phyloP scores from a whole-genome alignment of 2,113 vertebrate species.

The Anolis sagrei region DNA sequence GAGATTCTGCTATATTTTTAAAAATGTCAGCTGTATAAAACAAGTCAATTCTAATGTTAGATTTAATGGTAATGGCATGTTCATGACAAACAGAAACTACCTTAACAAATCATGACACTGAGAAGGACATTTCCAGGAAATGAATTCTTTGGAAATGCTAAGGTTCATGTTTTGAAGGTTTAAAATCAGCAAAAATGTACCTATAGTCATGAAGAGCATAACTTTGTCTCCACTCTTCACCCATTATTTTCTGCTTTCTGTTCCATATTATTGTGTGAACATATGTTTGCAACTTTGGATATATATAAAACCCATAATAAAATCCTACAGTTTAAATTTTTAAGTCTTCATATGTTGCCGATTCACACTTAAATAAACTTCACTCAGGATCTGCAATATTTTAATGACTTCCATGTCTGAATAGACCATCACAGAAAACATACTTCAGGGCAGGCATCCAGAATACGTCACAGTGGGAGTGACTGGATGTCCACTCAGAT shows the following conservation, averaged over 20 bases:
- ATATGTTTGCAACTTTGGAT: background rate
- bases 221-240: background rate
- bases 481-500: too few species aligned
- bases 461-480: too few species aligned
- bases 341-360: background rate
- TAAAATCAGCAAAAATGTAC: background rate
- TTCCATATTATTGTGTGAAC: background rate
- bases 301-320: background rate
- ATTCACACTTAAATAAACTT: background rate
- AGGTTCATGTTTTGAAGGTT: background rate
- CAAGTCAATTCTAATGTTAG: fast-evolving
- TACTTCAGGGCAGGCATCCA: too few species aligned
- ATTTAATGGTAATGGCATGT: background rate
- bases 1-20: too few species aligned
- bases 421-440: background rate
- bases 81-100: background rate
- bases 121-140: slow-evolving; percentile 1
- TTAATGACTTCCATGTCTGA: background rate
- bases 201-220: background rate
- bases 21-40: background rate
- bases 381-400: background rate
- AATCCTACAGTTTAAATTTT: background rate
- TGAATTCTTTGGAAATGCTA: background rate
- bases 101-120: background rate
- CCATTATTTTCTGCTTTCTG: background rate